Percentiles rank a stretch among this genome's conserved stretches.
Conservation (phyloP, 2,797 vertebrate genomes). For the Coilia nasus region DNA sequence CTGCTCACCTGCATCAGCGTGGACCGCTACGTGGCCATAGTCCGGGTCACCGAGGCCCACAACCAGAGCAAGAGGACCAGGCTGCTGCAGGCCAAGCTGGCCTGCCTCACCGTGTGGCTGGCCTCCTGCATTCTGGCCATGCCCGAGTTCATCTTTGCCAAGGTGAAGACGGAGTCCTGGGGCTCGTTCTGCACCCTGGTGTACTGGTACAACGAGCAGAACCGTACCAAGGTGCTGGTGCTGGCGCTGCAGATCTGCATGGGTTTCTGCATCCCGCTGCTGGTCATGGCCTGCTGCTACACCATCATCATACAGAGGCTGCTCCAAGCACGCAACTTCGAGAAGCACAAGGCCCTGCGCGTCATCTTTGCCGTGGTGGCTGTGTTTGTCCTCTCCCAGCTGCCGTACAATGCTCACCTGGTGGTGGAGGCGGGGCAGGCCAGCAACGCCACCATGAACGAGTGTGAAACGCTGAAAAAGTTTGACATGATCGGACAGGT, state of each 20-base stretch:
- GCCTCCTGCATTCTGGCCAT: constrained; percentile 75
- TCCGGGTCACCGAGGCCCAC: constrained; percentile 78
- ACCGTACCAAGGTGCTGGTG: constrained; percentile 72
- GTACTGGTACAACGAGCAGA: constrained; percentile 62
- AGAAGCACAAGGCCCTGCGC: constrained; percentile 86
- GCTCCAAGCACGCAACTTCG: constrained; percentile 80
- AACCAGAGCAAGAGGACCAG: constrained; percentile 71
- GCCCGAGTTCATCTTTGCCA: constrained; percentile 83
- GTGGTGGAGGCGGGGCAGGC: constrained; percentile 76
- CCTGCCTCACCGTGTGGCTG: constrained; percentile 79
- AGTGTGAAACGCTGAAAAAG: constrained; percentile 59
- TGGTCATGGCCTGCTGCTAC: constrained; percentile 86
- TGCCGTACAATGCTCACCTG: constrained; percentile 82
- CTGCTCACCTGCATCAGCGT: constrained; percentile 89
- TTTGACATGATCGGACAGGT: constrained; percentile 81
- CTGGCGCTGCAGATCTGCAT: constrained; percentile 81
- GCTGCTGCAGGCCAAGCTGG: constrained; percentile 79
- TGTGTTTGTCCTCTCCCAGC: constrained; percentile 84
- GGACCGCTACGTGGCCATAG: constrained; percentile 87
- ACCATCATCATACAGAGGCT: constrained; percentile 84
- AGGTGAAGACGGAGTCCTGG: constrained; percentile 57
- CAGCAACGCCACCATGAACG: constrained; percentile 57
- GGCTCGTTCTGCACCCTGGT: constrained; percentile 67
- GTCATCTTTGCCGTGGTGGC: constrained; percentile 82
- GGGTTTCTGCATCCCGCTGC: constrained; percentile 83